Base-by-base conservation (phyloP, 2,888 invertebrate species). In the Agrochola circellaris region DNA sequence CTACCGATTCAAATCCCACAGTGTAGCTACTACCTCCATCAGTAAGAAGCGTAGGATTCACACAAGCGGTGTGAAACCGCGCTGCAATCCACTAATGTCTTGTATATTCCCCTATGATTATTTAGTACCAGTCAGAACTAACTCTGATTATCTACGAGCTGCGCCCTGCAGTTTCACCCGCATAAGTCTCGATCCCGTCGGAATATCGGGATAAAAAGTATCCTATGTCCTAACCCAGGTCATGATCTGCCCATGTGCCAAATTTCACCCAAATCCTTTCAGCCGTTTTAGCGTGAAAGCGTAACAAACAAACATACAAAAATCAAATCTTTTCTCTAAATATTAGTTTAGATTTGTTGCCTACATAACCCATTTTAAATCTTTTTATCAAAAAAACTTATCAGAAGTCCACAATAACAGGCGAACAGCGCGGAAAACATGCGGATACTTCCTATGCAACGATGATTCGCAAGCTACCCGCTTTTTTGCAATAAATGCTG, bases 401-500 rank as follows among this genome's bases (percentile, higher is more conserved):
- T 76, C 67, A 26, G 42, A 77, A 82, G 34, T 77, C 6, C 26
- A 51, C 51, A 64, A 85, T 81, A 85, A 85, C 73, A 83, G 20
- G 17, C 45, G 42, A 60, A 56, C 38, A 61, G 61, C n/a, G 62
- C 65, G 62, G 85, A 85, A 82, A 85, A 82, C 65, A 78, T 62
- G 73, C 76, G 73, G 45, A 45, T 62, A 75, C 71, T 81, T 84
- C 58, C 75, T 65, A 77, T 86, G 79, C 75, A 79, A 71, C 74
- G 72, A 85, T 87, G 80, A 88, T 89, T 85, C 81, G 80, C 86
- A 83, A 83, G 89, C 87, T 87, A 71, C 81, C 84, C 86, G 82
- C 85, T 85, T 85, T 86, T 87, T 88, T 83, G 89, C 89, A 89
- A 88, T 87, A 91, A 90, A 90, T 90, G 90, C 90, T 84, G 88